Base-by-base conservation (phyloP, 2,113 vertebrate species). In the Ochotona curzoniae region DNA sequence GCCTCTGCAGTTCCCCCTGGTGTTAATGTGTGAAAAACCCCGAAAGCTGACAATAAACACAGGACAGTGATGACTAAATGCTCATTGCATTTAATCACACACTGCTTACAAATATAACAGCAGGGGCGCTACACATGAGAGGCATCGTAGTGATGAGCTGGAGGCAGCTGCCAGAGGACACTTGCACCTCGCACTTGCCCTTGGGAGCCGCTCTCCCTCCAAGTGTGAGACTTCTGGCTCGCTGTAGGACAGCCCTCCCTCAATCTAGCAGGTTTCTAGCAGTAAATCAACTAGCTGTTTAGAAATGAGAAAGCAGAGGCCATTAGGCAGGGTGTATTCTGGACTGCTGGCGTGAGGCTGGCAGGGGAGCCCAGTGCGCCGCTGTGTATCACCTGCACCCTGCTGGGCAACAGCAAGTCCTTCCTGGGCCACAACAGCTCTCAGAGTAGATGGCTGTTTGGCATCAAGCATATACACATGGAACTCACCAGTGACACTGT, bases 71-170 rank as follows among this genome's bases (percentile, higher is more conserved):
- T 82, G 60, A 57, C 78, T 96, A 93, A 96, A 94, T 96, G 95
- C 75, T 32, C 89, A 64, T 28, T 57, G 17, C 47, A 6, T 91
- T 96, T 96, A 92, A 91, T 97, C 81, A 87, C 11, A 89, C 78
- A 32, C 26, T 57, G 71, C 20, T 93, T 91, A 94, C 47, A 94
- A 80, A 95, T 60, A 25, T 12, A n/a, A 9, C 32, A 75, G 89
- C 26, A 93, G 78, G 74, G 82, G 84, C 60, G 74, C 88, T 92
- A 92, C 82, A 57, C 54, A 57, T 57, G 14, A 15, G 54, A 57
- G 54, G 14, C 54, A 57, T 57, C 54, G 10, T 57, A 57, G 54
- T 18, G 18, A 13, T 57, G 54, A 57, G 54, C 11, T 30, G 64
- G 26, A 67, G 63, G 30, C 83, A 78, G 69, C 28, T 23, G 3